A percentile compares a stretch with the other conserved stretches of the same genome.
Conservation (phyloP, 1,140 invertebrate species). For the Drosophila rufa region DNA sequence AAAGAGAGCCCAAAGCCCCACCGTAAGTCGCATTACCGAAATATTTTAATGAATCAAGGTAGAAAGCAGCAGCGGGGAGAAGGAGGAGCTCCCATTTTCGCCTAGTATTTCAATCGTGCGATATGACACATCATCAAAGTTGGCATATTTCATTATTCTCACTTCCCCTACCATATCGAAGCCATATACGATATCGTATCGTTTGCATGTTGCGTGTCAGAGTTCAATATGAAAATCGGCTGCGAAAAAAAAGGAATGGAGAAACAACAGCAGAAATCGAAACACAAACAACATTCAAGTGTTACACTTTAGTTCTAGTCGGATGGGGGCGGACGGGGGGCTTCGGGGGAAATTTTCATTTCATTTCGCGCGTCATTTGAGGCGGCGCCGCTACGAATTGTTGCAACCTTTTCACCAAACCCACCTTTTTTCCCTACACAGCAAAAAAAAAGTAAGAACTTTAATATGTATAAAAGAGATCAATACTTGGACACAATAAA, state of each 20-base stretch:
- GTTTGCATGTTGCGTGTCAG: slow-evolving; percentile 75
- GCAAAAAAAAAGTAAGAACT: background rate
- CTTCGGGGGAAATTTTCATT: slow-evolving; percentile 66
- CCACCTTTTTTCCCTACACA: background rate
- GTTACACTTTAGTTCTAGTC: slow-evolving; percentile 70
- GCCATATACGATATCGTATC: slow-evolving; percentile 44
- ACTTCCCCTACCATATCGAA: slow-evolving; percentile 13
- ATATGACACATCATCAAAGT: slow-evolving; percentile 81
- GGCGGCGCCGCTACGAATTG: slow-evolving; percentile 76
- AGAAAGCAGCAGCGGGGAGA: background rate
- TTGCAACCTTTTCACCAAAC: slow-evolving; percentile 44
- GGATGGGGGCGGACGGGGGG: background rate
- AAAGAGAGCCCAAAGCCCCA: no score
- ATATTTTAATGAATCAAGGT: slow-evolving; percentile 75
- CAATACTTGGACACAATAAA: no score
- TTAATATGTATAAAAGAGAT: no score
- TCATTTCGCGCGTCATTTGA: slow-evolving; percentile 81
- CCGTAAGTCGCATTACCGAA: slow-evolving; percentile 59
- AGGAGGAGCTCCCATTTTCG: slow-evolving; percentile 1
- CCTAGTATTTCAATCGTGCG: slow-evolving; percentile 71
- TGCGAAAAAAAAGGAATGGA: background rate
- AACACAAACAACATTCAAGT: slow-evolving; percentile 80
- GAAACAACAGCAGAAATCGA: slow-evolving; percentile 48
- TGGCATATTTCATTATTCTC: slow-evolving; percentile 76
- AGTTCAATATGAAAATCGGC: slow-evolving; percentile 68